Conservation (phyloP, 2,888 invertebrate species). For the Lepidocyrtoides sp. region DNA sequence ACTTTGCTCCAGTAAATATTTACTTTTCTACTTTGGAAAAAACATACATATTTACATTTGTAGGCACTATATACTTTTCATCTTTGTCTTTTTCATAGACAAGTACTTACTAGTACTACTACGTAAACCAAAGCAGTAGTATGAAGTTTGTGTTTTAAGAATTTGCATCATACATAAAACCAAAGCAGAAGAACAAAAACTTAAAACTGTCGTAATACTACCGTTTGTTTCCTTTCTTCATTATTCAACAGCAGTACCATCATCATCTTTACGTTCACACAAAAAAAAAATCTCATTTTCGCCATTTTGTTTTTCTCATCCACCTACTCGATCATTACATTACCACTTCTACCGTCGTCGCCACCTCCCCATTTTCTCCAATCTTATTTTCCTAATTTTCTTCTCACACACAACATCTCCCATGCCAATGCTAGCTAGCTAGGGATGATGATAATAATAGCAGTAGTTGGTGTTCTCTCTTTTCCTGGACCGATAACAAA, state of each 20-base stretch:
- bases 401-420: neutral
- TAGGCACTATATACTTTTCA: neutral
- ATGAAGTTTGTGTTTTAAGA: too few relatives aligned
- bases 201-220: too few relatives aligned
- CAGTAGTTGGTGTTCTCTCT: neutral
- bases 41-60: too few relatives aligned
- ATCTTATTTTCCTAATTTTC: conserved; percentile 51
- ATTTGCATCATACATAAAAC: too few relatives aligned
- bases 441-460: neutral
- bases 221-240: too few relatives aligned
- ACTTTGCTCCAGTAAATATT: neutral
- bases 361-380: neutral
- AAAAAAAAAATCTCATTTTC: neutral
- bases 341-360: neutral
- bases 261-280: too few relatives aligned
- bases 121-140: too few relatives aligned
- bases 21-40: neutral
- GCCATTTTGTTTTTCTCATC: neutral
- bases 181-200: too few relatives aligned
- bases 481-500: conserved; percentile 30
- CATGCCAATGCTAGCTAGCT: neutral
- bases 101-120: too few relatives aligned
- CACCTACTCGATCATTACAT: neutral
- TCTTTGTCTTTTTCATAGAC: too few relatives aligned
- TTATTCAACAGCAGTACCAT: too few relatives aligned